Evolutionary conservation across 2,113 vertebrate genomes (phyloP), one percentile per base, ranked within the genome.

Genomic region (Phoenicopterus ruber): DNA sequence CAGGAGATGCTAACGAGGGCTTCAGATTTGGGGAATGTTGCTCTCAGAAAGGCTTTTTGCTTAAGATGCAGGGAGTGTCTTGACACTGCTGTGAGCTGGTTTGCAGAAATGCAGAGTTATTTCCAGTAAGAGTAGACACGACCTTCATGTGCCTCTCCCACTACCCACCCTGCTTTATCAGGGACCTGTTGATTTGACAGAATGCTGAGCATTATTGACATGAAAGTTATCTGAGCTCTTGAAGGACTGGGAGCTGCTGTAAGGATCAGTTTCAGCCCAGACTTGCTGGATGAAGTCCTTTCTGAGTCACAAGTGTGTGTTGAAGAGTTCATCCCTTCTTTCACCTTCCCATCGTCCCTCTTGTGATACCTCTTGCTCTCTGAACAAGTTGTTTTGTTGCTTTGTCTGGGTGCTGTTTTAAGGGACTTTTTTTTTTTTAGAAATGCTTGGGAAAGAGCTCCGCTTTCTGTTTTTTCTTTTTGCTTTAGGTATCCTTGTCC

Each of bases 281-380:
- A 5, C 78, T 79, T 94, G 89, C 40, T 87, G 65, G 65, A 2
- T 93, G 61, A 95, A 89, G 61, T 57, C 36, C 78, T 71, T 82
- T 55, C 25, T 29, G 58, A 94, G 66, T 74, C 84, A 87, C 26
- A 90, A 96, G 89, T 82, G 77, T 52, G 40, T 90, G 78, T 54
- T 94, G 82, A 96, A 72, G 70, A 79, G 57, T 69, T 94, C 42
- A 89, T 94, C 50, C 58, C 52, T 82, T 82, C 77, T 89, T 93
- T 87, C 66, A 69, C 70, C 52, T 80, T 87, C 49, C 54, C 8
- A 2, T 87, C 69, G 6, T 78, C 55, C 44, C 38, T 91, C 86
- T 91, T 91, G 28, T 50, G 57, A 74, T 52, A 71, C 38, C 50
- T 62, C 49, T 62, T 85, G 73, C n/a, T 82, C 59, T 74, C 72